Percentiles rank a stretch among this genome's conserved stretches.
Evolutionary conservation across 2,888 invertebrate genomes (phyloP).

Genomic region (Hypercompe scribonia): DNA sequence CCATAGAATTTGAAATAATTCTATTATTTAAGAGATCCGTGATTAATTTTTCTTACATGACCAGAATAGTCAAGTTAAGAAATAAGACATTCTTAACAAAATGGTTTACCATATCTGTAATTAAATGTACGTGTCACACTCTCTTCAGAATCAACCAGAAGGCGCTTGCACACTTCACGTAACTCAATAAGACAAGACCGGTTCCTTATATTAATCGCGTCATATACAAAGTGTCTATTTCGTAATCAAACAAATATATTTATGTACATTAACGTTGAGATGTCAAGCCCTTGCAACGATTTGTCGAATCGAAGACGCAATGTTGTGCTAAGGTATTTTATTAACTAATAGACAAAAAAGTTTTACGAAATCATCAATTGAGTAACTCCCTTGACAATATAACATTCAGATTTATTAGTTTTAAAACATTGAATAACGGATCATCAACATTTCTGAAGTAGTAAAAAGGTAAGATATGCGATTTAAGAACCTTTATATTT

Average conservation of each 20-base stretch:
- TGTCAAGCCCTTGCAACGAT: constrained; percentile 9
- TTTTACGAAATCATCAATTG: too few relatives aligned
- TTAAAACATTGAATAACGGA: too few relatives aligned
- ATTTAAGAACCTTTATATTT: too few relatives aligned
- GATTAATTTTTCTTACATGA: background rate
- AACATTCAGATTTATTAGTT: too few relatives aligned
- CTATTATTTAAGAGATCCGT: background rate
- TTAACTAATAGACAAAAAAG: too few relatives aligned
- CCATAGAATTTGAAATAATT: background rate
- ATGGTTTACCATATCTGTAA: constrained; percentile 3
- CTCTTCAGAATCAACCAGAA: background rate
- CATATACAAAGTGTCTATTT: constrained; percentile 36
- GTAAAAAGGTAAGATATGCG: too few relatives aligned
- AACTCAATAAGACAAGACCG: constrained; percentile 19
- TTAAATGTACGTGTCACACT: background rate
- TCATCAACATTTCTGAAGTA: too few relatives aligned
- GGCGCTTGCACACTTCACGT: constrained; percentile 14
- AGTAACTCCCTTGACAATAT: too few relatives aligned
- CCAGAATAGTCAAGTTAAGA: background rate
- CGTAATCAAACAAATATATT: constrained; percentile 35
- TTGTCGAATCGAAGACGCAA: constrained; percentile 9
- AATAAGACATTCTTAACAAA: background rate
- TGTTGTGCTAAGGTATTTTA: background rate
- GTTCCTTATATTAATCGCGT: constrained; percentile 31
- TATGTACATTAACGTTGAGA: constrained; percentile 5